Base-by-base conservation (phyloP, 2,797 vertebrate genomes). In the Anomalospiza imberbis region DNA sequence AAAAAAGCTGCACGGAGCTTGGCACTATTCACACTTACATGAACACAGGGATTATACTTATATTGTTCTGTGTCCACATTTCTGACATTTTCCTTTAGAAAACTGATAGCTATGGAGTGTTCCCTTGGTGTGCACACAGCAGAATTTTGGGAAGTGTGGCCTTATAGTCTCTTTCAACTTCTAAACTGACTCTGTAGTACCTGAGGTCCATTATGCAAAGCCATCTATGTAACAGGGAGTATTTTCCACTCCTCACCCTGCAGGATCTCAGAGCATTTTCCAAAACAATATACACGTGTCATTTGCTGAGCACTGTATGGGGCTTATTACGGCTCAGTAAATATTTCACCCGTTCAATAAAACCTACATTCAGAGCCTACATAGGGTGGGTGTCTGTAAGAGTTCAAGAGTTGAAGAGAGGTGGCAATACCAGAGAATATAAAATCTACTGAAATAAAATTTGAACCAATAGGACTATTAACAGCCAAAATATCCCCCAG, bases 271-370 rank as follows among this genome's bases (percentile, higher is more conserved):
- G 65, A 68, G 18, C 12, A 8, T 51, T 88, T 88, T 94, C 88
- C 65, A 85, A 75, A 93, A 68, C 51, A 65, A 72, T 71, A 74
- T 58, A 84, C n/a, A 81, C 65, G 38, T 88, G 72, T 77, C 45
- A 67, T 77, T 95, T 92, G 77, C 53, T 82, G 72, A 88, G 65
- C 75, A 28, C 50, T 29, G 42, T 76, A 50, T 66, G 73, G 73
- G 53, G 55, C 25, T 93, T 72, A 78, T 93, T 73, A 70, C 2
- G 3, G 48, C 53, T 73, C 45, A 85, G 85, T 54, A 94, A 92
- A 95, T 85, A 82, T 55, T 92, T 86, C 72, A 82, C 79, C 57
- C n/a, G 13, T 89, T 68, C 84, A 85, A 65, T 72, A 91, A 94
- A 92, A 65, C 26, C 42, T 55, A 4, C 58, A 76, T 73, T 88